Conservation (phyloP, 2,888 invertebrate genomes). For the Lagria hirta region DNA sequence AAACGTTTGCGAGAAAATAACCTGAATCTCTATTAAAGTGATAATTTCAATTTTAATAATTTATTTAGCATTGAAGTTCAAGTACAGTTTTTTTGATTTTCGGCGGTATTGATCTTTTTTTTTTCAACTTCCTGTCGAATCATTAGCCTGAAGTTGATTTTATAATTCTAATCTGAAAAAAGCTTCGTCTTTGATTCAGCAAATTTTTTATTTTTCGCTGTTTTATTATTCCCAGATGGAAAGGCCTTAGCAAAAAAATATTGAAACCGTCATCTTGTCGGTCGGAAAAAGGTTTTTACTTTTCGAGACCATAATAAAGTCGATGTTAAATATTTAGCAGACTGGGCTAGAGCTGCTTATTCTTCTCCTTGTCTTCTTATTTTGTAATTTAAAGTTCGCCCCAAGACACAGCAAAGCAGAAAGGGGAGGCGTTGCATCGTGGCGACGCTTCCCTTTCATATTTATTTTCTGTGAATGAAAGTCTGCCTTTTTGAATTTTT, state of each 20-base stretch:
- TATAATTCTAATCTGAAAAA: too few relatives aligned
- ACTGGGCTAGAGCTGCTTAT: conserved; percentile 42
- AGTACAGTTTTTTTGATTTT: too few relatives aligned
- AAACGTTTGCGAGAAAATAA: too few relatives aligned
- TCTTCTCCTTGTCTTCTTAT: conserved; percentile 42
- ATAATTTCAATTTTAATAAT: too few relatives aligned
- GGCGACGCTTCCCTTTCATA: conserved; percentile 36
- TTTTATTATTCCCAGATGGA: conserved; percentile 43
- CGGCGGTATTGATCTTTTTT: too few relatives aligned
- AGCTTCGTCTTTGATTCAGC: too few relatives aligned
- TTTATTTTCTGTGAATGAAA: conserved; percentile 45
- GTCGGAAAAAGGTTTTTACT: conserved; percentile 35
- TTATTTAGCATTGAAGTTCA: too few relatives aligned
- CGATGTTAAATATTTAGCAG: conserved; percentile 49
- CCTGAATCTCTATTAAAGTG: too few relatives aligned
- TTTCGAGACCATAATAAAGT: conserved; percentile 44
- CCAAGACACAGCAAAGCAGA: conserved; percentile 38
- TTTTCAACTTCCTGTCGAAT: too few relatives aligned
- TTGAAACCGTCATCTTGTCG: conserved; percentile 42
- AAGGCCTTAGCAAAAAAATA: conserved; percentile 40
- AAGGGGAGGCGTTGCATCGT: conserved; percentile 28
- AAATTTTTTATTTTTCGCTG: conserved; percentile 40
- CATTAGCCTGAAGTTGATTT: too few relatives aligned
- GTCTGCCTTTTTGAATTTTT: conserved; percentile 39
- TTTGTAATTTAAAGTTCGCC: conserved; percentile 50